These are phyloP conservation scores for Platanista minor DNA, from an alignment of 2,113 vertebrate species.

Conservation along the genomic window DNA sequence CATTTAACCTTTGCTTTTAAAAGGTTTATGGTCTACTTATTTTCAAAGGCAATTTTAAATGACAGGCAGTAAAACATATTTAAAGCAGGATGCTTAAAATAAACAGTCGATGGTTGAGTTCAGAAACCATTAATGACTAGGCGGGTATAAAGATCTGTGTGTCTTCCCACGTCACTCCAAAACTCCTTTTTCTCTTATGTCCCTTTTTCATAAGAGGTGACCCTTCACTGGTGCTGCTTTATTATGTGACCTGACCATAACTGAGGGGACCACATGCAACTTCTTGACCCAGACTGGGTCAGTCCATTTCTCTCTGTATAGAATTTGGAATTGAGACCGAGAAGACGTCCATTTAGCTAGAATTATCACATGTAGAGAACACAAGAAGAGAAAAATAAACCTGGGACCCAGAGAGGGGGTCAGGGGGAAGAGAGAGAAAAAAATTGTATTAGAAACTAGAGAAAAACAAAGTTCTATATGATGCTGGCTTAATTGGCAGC, in stretches of 20 bases:
- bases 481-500: neutral
- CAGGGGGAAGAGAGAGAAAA: neutral
- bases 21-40: neutral
- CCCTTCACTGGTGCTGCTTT: neutral
- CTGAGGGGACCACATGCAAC: neutral
- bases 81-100: constrained; percentile 12
- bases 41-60: constrained; percentile 47
- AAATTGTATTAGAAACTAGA: neutral
- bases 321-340: neutral
- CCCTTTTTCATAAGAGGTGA: neutral
- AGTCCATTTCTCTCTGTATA: neutral
- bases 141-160: neutral
- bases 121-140: neutral
- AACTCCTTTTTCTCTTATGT: neutral
- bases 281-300: neutral
- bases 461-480: neutral
- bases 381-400: neutral
- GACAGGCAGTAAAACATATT: constrained; percentile 11
- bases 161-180: neutral
- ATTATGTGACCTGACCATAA: neutral
- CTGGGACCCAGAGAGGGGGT: neutral
- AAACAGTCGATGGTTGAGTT: neutral
- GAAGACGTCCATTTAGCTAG: neutral
- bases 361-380: neutral
- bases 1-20: neutral